Percentiles rank a stretch among this genome's conserved stretches.
Evolutionary conservation across 2,888 invertebrate genomes (phyloP).

Genomic region (Synergus japonicus): DNA sequence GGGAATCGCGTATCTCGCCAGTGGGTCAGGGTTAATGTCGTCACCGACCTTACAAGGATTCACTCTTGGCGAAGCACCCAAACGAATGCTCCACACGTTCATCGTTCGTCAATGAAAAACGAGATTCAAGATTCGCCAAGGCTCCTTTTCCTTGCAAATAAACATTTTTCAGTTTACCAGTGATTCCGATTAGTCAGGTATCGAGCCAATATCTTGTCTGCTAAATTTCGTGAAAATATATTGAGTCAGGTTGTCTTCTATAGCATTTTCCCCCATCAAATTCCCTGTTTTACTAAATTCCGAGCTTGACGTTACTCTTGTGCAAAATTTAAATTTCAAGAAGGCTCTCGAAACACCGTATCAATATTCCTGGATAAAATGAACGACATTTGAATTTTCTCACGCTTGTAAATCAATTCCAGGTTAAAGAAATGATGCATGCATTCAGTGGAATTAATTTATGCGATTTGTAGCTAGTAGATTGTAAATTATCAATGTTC

Average conservation of each 20-base stretch:
- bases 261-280: no score
- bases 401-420: neutral
- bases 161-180: constrained; percentile 16
- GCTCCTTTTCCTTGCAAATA: constrained; percentile 2
- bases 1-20: constrained; percentile 47
- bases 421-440: neutral
- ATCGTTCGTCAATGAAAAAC: constrained; percentile 14
- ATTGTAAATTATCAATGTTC: neutral
- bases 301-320: neutral
- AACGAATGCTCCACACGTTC: constrained; percentile 35
- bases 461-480: neutral
- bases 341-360: neutral
- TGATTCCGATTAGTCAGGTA: neutral
- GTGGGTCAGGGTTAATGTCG: constrained; percentile 60
- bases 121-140: constrained; percentile 16
- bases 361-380: neutral
- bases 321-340: no score
- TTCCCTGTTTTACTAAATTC: no score
- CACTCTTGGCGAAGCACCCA: constrained; percentile 54
- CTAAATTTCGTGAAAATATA: neutral
- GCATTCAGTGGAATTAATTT: neutral
- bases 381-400: neutral
- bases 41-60: constrained; percentile 60
- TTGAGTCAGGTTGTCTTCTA: neutral
- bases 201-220: neutral